phyloP scores from a whole-genome alignment of 2,888 invertebrate genomes.

The Synanthedon vespiformis region DNA sequence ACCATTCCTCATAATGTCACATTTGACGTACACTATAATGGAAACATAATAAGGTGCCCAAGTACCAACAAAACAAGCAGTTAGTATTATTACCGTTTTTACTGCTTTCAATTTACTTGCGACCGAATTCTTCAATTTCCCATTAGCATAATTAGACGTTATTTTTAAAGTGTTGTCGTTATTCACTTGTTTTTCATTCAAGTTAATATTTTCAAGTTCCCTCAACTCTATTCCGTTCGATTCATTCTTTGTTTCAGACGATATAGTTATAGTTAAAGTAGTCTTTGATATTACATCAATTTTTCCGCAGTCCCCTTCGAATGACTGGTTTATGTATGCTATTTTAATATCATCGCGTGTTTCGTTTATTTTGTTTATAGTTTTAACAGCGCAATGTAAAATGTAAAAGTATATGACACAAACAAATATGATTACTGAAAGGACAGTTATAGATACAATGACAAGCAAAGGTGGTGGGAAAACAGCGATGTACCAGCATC shows the following conservation, averaged over 20 bases:
- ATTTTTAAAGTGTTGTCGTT: slow-evolving; percentile 15
- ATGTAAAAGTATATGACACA: slow-evolving; percentile 66
- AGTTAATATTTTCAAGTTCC: slow-evolving; percentile 13
- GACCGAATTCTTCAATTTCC: slow-evolving; percentile 15
- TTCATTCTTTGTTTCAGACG: slow-evolving; percentile 18
- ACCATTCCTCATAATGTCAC: slow-evolving; percentile 43
- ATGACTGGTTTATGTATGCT: slow-evolving; percentile 25
- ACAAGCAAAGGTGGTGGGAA: slow-evolving; percentile 63
- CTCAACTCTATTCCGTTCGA: slow-evolving; percentile 11
- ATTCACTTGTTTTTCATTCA: slow-evolving; percentile 9
- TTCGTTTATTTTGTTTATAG: slow-evolving; percentile 57
- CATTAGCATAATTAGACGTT: slow-evolving; percentile 14
- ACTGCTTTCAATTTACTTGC: slow-evolving; percentile 70
- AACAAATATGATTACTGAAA: slow-evolving; percentile 45
- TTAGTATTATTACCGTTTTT: slow-evolving; percentile 70
- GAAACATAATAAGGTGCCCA: slow-evolving; percentile 72
- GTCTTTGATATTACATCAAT: slow-evolving; percentile 14
- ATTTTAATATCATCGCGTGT: slow-evolving; percentile 21
- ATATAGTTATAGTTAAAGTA: slow-evolving; percentile 21
- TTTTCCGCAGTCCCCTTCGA: slow-evolving; percentile 24
- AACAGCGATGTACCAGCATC: slow-evolving; percentile 71
- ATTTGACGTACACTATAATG: slow-evolving; percentile 59
- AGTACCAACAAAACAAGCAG: slow-evolving; percentile 66
- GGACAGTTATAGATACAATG: slow-evolving; percentile 54
- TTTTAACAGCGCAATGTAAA: slow-evolving; percentile 62